Base-by-base conservation (phyloP, 1,140 invertebrate genomes). In the Cotesia typhae region DNA sequence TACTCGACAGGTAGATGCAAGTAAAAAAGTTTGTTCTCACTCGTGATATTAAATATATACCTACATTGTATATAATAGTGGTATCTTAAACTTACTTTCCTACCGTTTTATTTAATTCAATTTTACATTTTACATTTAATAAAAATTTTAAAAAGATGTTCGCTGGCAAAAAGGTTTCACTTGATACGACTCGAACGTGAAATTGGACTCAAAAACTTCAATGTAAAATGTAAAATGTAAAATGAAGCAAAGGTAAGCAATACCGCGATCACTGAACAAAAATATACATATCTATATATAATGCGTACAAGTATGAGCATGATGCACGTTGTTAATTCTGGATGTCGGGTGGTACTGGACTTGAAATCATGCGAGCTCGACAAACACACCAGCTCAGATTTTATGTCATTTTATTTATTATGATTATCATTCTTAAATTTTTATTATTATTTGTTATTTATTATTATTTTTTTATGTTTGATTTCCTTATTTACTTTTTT, bases 291-390 rank as follows among this genome's bases (percentile, higher is more conserved):
- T 57, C 10, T 57, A 20, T 57, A 20, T 57, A 57, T 57, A 57
- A 57, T 57, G n/a, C n/a, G 12, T 20, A 65, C n/a, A 17, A 10
- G 14, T n/a, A 12, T 9, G 36, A 4, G 17, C 17, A 12, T 28
- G 41, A 65, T 41, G 57, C 70, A 66, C 51, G 64, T 59, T 71
- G 41, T 47, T 47, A 47, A 71, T 71, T 71, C 70, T 53, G 66
- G n/a, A 71, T 71, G 35, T 63, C 51, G 20, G 14, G 38, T 41
- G 10, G 7, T 14, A n/a, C 41, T 28, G 38, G 17, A 47, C 47
- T 28, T 47, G 64, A 59, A 59, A 52, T 66, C 47, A 66, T 52
- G 64, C 47, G 20, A 51, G 38, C 64, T 14, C 37, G 66, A 67
- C 66, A 67, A 67, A 67, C 57, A 55, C 51, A 41, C 17, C 47